Evolutionary conservation across 1,140 invertebrate genomes (phyloP).

Genomic region (Scaptomyza graminum): DNA sequence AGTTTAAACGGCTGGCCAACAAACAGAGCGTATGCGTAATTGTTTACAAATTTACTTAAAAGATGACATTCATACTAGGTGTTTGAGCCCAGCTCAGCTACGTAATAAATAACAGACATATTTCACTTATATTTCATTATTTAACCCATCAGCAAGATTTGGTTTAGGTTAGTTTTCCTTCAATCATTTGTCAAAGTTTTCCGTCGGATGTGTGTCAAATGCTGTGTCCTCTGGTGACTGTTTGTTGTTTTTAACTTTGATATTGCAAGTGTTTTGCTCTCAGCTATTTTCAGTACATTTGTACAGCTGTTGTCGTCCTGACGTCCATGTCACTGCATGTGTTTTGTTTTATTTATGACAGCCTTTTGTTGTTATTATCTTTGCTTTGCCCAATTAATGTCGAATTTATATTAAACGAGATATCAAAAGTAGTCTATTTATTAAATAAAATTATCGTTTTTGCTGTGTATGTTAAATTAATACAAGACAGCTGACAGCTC

Average conservation of each 20-base stretch:
- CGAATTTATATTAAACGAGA: constrained; percentile 21
- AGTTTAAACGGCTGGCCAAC: constrained; percentile 9
- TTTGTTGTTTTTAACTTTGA: constrained; percentile 16
- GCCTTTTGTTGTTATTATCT: constrained; percentile 16
- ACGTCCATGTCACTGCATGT: constrained; percentile 18
- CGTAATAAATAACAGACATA: neutral
- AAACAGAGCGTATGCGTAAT: constrained; percentile 41
- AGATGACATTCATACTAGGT: constrained; percentile 17
- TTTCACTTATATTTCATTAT: constrained; percentile 9
- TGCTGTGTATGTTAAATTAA: constrained; percentile 9
- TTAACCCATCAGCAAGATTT: neutral
- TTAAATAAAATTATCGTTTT: neutral
- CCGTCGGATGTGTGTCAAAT: constrained; percentile 10
- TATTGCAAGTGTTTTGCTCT: constrained; percentile 9
- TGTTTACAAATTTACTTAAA: constrained; percentile 24
- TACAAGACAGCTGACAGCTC: constrained; percentile 9
- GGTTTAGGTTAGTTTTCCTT: neutral
- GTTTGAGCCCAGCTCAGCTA: constrained; percentile 6
- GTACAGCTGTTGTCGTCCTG: constrained; percentile 26
- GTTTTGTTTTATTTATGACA: constrained; percentile 50
- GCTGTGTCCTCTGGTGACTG: neutral
- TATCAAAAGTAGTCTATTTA: constrained; percentile 21
- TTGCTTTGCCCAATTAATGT: constrained; percentile 50
- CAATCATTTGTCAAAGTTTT: constrained; percentile 20
- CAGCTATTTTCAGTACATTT: constrained; percentile 32